phyloP scores from a whole-genome alignment of 2,797 vertebrate genomes.

The Emys orbicularis region DNA sequence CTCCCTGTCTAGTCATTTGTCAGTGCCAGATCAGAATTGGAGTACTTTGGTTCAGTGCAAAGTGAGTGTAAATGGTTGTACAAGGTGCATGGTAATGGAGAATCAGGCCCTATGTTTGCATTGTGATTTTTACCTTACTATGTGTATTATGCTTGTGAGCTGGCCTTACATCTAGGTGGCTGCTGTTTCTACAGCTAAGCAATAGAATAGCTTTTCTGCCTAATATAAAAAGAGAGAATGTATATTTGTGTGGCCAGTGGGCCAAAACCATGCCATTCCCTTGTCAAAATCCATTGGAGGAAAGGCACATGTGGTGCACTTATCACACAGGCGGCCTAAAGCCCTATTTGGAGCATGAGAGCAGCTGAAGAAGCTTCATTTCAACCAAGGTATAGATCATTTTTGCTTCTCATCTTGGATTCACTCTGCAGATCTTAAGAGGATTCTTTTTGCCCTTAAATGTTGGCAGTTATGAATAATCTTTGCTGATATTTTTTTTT shows the following conservation, averaged over 20 bases:
- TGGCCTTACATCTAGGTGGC: not conserved
- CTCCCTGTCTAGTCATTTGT: not conserved
- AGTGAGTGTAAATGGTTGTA: not conserved
- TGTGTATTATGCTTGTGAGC: fast-evolving
- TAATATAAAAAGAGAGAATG: not conserved
- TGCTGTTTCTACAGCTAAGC: not conserved
- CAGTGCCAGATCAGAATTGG: fast-evolving
- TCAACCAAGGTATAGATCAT: not conserved
- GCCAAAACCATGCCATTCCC: fast-evolving
- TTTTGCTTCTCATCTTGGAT: conserved; percentile 56
- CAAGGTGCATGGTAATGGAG: not conserved
- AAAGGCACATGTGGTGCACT: not conserved
- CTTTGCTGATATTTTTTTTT: conserved; percentile 57
- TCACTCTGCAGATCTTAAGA: conserved; percentile 49
- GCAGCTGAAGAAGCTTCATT: conserved; percentile 8
- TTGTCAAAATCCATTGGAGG: conserved; percentile 14
- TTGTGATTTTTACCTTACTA: not conserved
- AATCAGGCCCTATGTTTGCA: not conserved
- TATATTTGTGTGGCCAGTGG: not conserved
- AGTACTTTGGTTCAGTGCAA: not conserved
- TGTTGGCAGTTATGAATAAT: conserved; percentile 58
- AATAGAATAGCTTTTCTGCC: not conserved
- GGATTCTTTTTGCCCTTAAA: conserved; percentile 47
- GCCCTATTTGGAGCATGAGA: conserved; percentile 35
- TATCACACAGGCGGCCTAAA: not conserved